Evolutionary conservation across 2,797 vertebrate species (phyloP).

Genomic region (Pseudomugil tenellus): DNA sequence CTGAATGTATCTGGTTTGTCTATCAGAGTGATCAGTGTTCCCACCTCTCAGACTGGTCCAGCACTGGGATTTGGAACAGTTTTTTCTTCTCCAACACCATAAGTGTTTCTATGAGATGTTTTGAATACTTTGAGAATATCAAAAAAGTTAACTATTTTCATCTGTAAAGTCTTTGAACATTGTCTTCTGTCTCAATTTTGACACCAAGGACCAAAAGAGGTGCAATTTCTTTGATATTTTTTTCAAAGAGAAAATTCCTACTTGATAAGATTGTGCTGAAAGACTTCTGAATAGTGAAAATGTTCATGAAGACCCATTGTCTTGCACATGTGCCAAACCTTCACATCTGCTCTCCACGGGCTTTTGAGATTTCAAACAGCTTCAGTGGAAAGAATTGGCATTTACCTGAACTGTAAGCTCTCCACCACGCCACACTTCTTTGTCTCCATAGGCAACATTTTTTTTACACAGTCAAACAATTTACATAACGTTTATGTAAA

Average conservation of each 20-base stretch:
- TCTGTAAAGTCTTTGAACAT: slow-evolving; percentile 18
- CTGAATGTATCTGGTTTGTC: slow-evolving; percentile 73
- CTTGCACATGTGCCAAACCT: slow-evolving; percentile 15
- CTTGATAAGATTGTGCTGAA: slow-evolving; percentile 7
- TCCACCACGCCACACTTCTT: not conserved
- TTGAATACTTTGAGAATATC: slow-evolving; percentile 37
- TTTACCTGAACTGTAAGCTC: slow-evolving; percentile 46
- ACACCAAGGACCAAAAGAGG: slow-evolving; percentile 1
- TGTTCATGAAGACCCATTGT: slow-evolving; percentile 27
- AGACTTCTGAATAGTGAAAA: slow-evolving; percentile 43
- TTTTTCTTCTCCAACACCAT: slow-evolving; percentile 43
- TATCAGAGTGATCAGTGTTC: slow-evolving; percentile 70
- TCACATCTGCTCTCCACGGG: slow-evolving; percentile 56
- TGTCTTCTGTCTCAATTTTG: not conserved
- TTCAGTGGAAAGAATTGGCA: slow-evolving; percentile 34
- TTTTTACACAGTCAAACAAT: not conserved
- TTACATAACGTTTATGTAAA: not conserved
- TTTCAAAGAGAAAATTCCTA: not conserved
- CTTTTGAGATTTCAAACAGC: slow-evolving; percentile 43
- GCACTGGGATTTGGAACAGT: slow-evolving; percentile 35
- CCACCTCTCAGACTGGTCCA: slow-evolving; percentile 46
- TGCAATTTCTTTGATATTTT: not conserved
- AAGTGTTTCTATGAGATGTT: slow-evolving; percentile 46
- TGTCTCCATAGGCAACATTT: not conserved
- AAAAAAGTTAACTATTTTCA: slow-evolving; percentile 36